phyloP scores from a whole-genome alignment of 2,888 invertebrate genomes.

The Cantharis rustica region DNA sequence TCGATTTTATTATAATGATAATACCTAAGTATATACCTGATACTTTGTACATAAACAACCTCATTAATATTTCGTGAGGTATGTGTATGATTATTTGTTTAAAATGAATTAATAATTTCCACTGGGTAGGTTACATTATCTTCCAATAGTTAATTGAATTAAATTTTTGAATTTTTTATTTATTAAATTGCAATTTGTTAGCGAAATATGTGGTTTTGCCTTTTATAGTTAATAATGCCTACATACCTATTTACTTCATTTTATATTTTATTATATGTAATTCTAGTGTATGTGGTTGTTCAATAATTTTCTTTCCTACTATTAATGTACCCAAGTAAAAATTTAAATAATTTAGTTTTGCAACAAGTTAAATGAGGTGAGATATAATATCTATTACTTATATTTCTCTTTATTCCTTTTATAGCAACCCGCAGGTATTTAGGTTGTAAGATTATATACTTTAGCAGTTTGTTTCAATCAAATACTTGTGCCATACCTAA shows the following conservation, averaged over 20 bases:
- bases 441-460: conserved; percentile 2
- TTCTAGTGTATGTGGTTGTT: background rate
- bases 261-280: background rate
- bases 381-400: background rate
- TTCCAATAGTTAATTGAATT: background rate
- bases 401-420: background rate
- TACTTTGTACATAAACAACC: background rate
- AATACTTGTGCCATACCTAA: background rate
- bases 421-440: conserved; percentile 4
- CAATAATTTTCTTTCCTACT: background rate
- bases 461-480: background rate
- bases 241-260: background rate
- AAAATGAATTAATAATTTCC: background rate
- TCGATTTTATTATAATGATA: background rate
- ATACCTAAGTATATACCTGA: background rate
- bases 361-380: background rate
- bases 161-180: background rate
- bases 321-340: background rate
- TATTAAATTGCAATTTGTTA: background rate
- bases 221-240: background rate
- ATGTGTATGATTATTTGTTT: background rate
- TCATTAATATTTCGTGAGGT: background rate
- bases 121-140: background rate
- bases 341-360: conserved; percentile 2
- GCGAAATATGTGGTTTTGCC: background rate